Percentiles rank a stretch among this genome's conserved stretches.
phyloP scores from a whole-genome alignment of 2,113 vertebrate species.

The Pangasianodon gigas region DNA sequence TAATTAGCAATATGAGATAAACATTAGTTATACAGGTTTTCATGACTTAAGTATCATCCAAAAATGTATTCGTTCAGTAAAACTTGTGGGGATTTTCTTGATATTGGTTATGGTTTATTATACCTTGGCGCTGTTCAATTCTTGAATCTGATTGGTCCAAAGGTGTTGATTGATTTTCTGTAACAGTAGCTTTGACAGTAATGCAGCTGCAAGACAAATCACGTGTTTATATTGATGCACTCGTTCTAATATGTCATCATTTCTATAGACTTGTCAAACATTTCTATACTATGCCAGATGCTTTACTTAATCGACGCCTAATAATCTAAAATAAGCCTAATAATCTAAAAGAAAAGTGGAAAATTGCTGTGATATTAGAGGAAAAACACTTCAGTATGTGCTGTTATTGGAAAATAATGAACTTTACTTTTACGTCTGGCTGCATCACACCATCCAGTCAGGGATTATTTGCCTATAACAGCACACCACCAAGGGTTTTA shows the following conservation, averaged over 20 bases:
- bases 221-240: not conserved
- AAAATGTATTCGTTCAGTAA: not conserved
- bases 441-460: not conserved
- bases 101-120: not conserved
- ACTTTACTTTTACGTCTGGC: not conserved
- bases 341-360: no score
- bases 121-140: not conserved
- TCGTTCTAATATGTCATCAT: not conserved
- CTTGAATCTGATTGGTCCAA: not conserved
- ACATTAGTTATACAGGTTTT: not conserved
- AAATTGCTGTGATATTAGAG: not conserved
- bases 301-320: no score
- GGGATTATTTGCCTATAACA: not conserved
- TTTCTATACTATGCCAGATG: no score
- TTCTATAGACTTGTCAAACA: not conserved
- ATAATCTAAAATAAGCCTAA: no score
- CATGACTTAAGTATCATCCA: not conserved
- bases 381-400: not conserved
- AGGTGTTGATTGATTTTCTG: not conserved
- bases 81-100: not conserved
- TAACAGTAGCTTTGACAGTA: not conserved
- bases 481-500: not conserved
- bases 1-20: not conserved
- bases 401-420: not conserved
- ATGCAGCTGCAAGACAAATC: not conserved